These are phyloP conservation scores for Prenolepis imparis DNA, from an alignment of 2,888 invertebrate species.

Conservation along the genomic window DNA sequence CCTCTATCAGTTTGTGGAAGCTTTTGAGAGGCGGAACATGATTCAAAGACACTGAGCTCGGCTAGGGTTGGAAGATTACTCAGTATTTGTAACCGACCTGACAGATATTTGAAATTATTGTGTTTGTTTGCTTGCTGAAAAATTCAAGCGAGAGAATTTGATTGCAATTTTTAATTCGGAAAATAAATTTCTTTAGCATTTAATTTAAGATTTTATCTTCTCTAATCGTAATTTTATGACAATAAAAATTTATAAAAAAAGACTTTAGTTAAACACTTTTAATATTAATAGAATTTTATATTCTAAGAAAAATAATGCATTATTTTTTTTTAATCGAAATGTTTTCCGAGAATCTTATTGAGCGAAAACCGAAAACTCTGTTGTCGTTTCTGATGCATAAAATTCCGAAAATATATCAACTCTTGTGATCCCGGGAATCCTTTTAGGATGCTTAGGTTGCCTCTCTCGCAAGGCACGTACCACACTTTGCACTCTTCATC, in stretches of 20 bases:
- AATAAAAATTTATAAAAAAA: background rate
- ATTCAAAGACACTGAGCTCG: conserved; percentile 49
- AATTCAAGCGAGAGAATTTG: background rate
- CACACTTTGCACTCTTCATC: conserved; percentile 75
- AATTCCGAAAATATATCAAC: conserved; percentile 65
- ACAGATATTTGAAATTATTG: conserved; percentile 12
- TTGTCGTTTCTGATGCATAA: conserved; percentile 26
- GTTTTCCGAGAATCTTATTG: background rate
- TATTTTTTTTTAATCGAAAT: background rate
- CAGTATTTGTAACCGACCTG: background rate
- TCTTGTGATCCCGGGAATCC: conserved; percentile 63
- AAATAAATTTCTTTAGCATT: background rate
- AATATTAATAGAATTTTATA: background rate
- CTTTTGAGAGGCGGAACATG: conserved; percentile 46
- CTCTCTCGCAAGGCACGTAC: conserved; percentile 64
- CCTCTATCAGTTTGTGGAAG: conserved; percentile 68
- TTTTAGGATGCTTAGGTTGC: conserved; percentile 68
- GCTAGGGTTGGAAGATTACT: conserved; percentile 47
- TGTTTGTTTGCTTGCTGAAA: background rate
- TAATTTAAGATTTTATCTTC: conserved; percentile 8
- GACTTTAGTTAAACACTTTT: background rate
- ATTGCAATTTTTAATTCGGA: background rate
- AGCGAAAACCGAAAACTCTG: conserved; percentile 22
- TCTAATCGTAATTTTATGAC: background rate
- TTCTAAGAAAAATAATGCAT: background rate